These are phyloP conservation scores for Drosophila cyrtoloma DNA, from an alignment of 2,888 invertebrate genomes.

Conservation along the genomic window DNA sequence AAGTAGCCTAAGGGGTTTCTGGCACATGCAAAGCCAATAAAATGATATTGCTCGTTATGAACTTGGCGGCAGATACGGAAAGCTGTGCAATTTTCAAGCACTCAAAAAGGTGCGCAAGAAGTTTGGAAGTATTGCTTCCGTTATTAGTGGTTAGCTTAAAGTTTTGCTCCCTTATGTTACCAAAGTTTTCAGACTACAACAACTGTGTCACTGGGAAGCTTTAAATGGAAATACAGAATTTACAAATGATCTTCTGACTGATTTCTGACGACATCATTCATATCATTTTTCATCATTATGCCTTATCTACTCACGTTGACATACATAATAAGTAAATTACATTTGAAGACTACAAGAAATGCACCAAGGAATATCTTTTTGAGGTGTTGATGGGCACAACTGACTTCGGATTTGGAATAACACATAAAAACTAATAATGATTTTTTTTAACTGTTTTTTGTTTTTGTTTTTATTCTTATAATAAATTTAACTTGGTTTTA, in stretches of 20 bases:
- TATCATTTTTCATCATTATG: neutral
- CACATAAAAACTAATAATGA: neutral
- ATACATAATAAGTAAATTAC: neutral
- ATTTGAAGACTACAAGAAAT: neutral
- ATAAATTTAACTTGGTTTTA: slow-evolving; percentile 36
- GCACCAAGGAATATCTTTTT: neutral
- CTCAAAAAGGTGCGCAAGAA: slow-evolving; percentile 32
- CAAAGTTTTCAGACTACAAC: slow-evolving; percentile 20
- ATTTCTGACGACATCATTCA: neutral
- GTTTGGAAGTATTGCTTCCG: slow-evolving; percentile 35
- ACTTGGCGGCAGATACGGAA: slow-evolving; percentile 65
- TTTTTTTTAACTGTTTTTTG: neutral
- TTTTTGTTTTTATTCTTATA: slow-evolving; percentile 12
- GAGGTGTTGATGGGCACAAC: neutral
- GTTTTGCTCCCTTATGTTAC: slow-evolving; percentile 27
- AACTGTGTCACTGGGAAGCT: slow-evolving; percentile 25
- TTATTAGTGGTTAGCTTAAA: slow-evolving; percentile 48
- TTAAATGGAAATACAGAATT: slow-evolving; percentile 14
- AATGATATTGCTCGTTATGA: slow-evolving; percentile 74
- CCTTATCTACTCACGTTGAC: neutral
- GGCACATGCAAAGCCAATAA: slow-evolving; percentile 73
- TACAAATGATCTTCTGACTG: slow-evolving; percentile 11
- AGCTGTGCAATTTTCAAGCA: slow-evolving; percentile 36
- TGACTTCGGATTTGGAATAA: neutral
- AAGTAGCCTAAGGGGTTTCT: slow-evolving; percentile 67